Evolutionary conservation across 2,113 vertebrate species (phyloP).

Genomic region (Heterotis niloticus): DNA sequence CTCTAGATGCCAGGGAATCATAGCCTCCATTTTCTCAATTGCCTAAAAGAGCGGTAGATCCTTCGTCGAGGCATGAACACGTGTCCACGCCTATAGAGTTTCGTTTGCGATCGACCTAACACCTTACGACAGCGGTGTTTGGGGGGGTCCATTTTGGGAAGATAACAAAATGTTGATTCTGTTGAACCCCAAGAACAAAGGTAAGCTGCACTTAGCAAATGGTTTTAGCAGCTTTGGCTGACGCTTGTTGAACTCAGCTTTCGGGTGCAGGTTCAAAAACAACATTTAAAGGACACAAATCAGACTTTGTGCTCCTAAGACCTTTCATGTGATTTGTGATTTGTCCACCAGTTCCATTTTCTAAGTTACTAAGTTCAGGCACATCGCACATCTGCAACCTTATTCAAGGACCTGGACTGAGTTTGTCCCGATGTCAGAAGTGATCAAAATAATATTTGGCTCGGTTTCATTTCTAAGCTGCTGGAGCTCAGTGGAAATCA

Average conservation of each 20-base stretch:
- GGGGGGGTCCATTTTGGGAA: too few relatives aligned
- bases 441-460: neutral
- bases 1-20: neutral
- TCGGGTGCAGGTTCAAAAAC: neutral
- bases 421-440: neutral
- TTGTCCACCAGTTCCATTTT: neutral
- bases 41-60: neutral
- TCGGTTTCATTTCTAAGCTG: neutral
- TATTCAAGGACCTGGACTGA: neutral
- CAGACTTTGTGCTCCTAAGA: neutral
- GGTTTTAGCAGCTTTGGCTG: too few relatives aligned
- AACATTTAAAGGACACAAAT: neutral
- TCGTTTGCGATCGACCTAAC: too few relatives aligned
- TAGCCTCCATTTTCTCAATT: neutral
- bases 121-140: too few relatives aligned
- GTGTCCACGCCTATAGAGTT: neutral
- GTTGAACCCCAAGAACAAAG: too few relatives aligned
- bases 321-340: neutral
- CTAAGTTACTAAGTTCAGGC: neutral
- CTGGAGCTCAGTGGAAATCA: neutral
- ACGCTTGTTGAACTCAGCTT: neutral
- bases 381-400: neutral
- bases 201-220: too few relatives aligned
- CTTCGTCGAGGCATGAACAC: too few relatives aligned
- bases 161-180: too few relatives aligned